phyloP scores from a whole-genome alignment of 2,797 vertebrate species.

The Petrocephalus sullivani region DNA sequence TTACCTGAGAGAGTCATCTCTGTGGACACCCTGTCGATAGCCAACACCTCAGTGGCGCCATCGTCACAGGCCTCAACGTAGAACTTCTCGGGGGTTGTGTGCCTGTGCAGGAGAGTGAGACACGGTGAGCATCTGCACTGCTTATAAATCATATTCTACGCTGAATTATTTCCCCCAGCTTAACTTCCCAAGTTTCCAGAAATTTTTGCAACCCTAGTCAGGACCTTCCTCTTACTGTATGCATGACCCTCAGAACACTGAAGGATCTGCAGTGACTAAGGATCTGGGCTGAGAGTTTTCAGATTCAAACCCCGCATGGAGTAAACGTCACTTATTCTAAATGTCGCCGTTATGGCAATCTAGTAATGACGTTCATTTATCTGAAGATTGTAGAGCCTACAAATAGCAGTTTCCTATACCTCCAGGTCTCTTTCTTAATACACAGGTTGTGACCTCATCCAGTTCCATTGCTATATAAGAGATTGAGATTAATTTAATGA shows the following conservation, averaged over 20 bases:
- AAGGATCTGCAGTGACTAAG: background rate
- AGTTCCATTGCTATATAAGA: background rate
- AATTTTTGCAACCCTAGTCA: too few species aligned
- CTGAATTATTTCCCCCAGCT: too few species aligned
- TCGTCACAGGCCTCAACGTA: slow-evolving; percentile 85
- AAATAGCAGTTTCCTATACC: background rate
- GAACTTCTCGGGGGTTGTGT: slow-evolving; percentile 85
- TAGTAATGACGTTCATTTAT: background rate
- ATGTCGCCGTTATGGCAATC: background rate
- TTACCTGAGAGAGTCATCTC: slow-evolving; percentile 87
- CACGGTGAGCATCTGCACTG: background rate
- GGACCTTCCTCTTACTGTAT: background rate
- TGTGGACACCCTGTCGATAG: slow-evolving; percentile 85
- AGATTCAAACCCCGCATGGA: background rate
- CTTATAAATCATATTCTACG: too few species aligned
- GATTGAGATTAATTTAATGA: background rate
- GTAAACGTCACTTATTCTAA: background rate
- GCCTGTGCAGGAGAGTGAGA: slow-evolving; percentile 52
- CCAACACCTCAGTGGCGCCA: slow-evolving; percentile 75
- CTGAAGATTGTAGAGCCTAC: background rate
- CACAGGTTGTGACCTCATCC: background rate
- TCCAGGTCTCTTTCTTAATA: background rate
- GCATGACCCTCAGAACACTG: background rate
- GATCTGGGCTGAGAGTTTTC: background rate
- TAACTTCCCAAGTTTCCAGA: too few species aligned